A percentile compares a stretch with the other conserved stretches of the same genome.
Evolutionary conservation across 2,113 vertebrate genomes (phyloP).

Genomic region (Rhinolophus ferrumequinum): DNA sequence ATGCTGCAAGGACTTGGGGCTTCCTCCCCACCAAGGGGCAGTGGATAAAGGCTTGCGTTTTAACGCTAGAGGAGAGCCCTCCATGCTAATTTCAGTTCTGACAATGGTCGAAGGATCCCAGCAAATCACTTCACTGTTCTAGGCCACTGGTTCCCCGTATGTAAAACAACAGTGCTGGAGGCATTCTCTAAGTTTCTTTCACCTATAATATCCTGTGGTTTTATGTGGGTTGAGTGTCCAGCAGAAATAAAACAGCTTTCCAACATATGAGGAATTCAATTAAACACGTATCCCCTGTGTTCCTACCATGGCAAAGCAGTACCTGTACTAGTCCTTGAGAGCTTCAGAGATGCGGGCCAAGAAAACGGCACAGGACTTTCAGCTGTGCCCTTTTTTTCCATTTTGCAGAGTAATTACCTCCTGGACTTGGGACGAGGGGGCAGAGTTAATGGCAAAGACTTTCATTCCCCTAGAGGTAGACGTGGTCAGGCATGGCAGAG

Average conservation of each 20-base stretch:
- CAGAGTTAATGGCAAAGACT: neutral
- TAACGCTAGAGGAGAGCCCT: neutral
- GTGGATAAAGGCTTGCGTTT: neutral
- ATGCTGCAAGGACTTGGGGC: neutral
- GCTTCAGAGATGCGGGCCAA: neutral
- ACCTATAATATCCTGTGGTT: neutral
- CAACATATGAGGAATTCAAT: neutral
- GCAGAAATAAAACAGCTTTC: neutral
- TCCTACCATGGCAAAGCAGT: neutral
- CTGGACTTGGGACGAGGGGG: neutral
- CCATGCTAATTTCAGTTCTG: neutral
- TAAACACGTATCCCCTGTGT: neutral
- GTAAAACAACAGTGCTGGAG: neutral
- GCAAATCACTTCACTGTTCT: neutral
- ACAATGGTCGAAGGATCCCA: neutral
- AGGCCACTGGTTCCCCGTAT: neutral
- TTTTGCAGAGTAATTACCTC: neutral
- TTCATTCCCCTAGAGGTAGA: neutral
- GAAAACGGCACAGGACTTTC: neutral
- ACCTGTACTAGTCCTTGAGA: neutral
- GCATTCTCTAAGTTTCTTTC: neutral
- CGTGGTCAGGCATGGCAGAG: neutral
- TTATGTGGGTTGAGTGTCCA: neutral
- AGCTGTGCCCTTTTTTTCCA: neutral
- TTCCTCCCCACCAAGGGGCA: accelerated